Evolutionary conservation across 2,888 invertebrate species (phyloP), one percentile per base, ranked within the genome.

Genomic region (Listrodromus nycthemerus): DNA sequence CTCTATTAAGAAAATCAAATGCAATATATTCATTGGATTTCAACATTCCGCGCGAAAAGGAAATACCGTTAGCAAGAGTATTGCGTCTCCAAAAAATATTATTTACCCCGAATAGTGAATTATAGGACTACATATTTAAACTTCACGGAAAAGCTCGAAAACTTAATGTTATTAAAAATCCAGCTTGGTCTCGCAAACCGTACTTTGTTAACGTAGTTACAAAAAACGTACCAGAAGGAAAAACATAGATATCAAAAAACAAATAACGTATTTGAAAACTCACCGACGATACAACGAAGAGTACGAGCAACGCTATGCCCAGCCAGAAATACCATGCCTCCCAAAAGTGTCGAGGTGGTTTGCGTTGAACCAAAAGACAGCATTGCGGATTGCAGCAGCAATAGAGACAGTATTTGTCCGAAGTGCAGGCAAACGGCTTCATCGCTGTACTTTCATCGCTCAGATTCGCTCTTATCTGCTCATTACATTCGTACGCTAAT

Each of bases 261-360:
- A 66, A 16, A 41, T 71, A 65, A 50, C 2, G 5, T 16, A 27
- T 7, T 61, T 61, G 30, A 30, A 30, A 70, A 86, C 91, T 91
- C 71, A 92, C 92, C 85, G 91, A 91, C 41, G 90, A 91, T 24
- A 91, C 84, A 55, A 92, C 82, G 84, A 92, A 91, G 81, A 92
- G 87, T 85, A 89, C 80, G 41, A 92, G 88, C 30, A 92, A 88
- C 16, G 89, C 91, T 83, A 92, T 79, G 52, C 92, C 91, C 10
- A 92, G 87, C 92, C 92, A 92, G 76, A 92, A 92, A 86, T 92
- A 92, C 92, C 92, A 92, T 48, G 91, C 89, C 83, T 92, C 92
- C 91, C 91, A 92, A 74, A 92, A 88, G 76, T 92, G 91, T 74
- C 91, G 90, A 21, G 91, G 89, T 74, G 91, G 89, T 84, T 89